Percentiles rank a stretch among this genome's conserved stretches.
Evolutionary conservation across 2,113 vertebrate species (phyloP).

Genomic region (Solea solea): DNA sequence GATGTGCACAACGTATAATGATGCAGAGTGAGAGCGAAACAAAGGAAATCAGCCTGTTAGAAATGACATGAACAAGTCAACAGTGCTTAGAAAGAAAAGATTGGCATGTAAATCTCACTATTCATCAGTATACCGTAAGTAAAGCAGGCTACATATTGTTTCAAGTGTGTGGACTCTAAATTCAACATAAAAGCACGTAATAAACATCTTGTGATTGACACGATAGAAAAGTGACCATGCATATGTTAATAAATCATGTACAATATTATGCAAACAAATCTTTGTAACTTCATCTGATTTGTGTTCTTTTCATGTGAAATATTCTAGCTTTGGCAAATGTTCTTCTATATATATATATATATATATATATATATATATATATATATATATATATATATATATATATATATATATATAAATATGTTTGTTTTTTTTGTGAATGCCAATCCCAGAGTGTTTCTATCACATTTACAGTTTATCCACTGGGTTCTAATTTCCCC

Average conservation of each 20-base stretch:
- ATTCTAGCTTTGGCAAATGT: slow-evolving; percentile 52
- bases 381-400: too few relatives aligned
- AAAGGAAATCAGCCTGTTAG: slow-evolving; percentile 18
- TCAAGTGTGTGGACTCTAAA: slow-evolving; percentile 10
- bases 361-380: too few relatives aligned
- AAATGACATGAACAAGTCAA: slow-evolving; percentile 11
- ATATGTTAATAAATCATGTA: slow-evolving; percentile 43
- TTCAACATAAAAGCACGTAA: slow-evolving; percentile 36
- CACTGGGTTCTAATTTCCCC: slow-evolving; percentile 17
- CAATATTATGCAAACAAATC: slow-evolving; percentile 51
- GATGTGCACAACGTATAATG: too few relatives aligned
- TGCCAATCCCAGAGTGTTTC: not conserved
- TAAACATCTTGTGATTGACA: slow-evolving; percentile 42
- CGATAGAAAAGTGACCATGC: slow-evolving; percentile 63
- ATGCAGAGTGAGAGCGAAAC: not conserved
- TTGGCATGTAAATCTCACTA: slow-evolving; percentile 48
- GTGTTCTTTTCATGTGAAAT: slow-evolving; percentile 14
- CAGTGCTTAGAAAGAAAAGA: slow-evolving; percentile 37
- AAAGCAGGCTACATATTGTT: slow-evolving; percentile 3
- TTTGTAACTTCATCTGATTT: slow-evolving; percentile 19
- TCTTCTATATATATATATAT: not conserved
- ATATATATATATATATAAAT: not conserved
- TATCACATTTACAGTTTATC: slow-evolving; percentile 15
- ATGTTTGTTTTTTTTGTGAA: too few relatives aligned
- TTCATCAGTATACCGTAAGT: slow-evolving; percentile 11